A percentile compares a stretch with the other conserved stretches of the same genome.
Evolutionary conservation across 2,113 vertebrate species (phyloP).

Genomic region (Fukomys damarensis): DNA sequence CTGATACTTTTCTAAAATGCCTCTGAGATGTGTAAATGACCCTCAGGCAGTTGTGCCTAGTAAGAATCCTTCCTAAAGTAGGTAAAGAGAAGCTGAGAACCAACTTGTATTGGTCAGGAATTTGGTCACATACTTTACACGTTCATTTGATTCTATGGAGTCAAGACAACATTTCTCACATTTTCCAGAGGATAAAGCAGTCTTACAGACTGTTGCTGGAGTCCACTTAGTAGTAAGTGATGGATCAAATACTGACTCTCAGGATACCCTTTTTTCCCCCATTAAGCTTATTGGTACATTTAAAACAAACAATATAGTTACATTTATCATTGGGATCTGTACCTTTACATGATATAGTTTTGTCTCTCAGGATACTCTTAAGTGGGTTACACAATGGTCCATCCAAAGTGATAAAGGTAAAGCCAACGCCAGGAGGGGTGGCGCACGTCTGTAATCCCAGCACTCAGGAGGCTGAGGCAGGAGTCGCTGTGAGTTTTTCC

Average conservation of each 20-base stretch:
- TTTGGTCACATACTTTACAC: not conserved
- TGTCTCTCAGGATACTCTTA: not conserved
- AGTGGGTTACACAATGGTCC: not conserved
- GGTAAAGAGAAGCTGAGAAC: not conserved
- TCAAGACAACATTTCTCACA: slow-evolving; percentile 28
- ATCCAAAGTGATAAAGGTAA: not conserved
- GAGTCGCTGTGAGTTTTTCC: no score
- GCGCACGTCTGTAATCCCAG: no score
- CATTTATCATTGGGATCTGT: no score
- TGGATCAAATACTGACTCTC: not conserved
- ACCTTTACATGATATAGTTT: no score
- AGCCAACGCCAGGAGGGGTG: no score
- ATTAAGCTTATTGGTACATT: no score
- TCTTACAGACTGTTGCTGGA: not conserved
- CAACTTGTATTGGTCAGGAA: not conserved
- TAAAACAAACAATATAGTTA: no score
- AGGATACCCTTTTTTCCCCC: no score
- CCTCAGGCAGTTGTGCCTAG: not conserved
- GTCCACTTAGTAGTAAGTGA: not conserved
- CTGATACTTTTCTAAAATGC: not conserved
- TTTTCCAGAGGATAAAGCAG: slow-evolving; percentile 48
- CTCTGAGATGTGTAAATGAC: not conserved
- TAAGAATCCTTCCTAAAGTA: not conserved
- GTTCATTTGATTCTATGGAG: not conserved
- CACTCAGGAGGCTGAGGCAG: no score